Percentiles rank a stretch among this genome's conserved stretches.
Conservation (phyloP, 1,140 invertebrate species). For the Drosophila parvula region DNA sequence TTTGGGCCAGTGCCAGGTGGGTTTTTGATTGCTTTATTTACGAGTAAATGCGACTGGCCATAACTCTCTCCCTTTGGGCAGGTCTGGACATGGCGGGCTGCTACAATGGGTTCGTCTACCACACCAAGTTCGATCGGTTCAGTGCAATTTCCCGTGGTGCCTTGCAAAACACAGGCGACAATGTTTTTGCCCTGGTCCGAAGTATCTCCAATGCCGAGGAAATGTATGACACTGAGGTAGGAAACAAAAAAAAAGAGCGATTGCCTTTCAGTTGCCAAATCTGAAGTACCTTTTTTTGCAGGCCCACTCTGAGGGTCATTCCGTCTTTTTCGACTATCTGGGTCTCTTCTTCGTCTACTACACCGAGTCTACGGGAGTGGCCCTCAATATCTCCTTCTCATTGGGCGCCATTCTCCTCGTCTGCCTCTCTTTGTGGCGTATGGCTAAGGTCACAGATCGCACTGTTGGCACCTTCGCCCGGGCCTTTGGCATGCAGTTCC, state of each 20-base stretch:
- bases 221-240: constrained; percentile 84
- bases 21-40: constrained; percentile 26
- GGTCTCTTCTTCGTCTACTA: constrained; percentile 89
- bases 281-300: constrained; percentile 40
- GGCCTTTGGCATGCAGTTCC: constrained; percentile 61
- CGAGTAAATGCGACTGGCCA: constrained; percentile 79
- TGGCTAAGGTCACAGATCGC: constrained; percentile 44
- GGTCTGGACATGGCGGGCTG: constrained; percentile 96
- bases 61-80: constrained; percentile 66
- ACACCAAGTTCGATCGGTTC: constrained; percentile 92
- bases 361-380: constrained; percentile 85
- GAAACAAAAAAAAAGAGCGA: constrained; percentile 53
- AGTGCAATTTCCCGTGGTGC: constrained; percentile 90
- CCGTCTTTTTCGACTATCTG: constrained; percentile 92
- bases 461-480: constrained; percentile 38
- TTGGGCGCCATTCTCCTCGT: constrained; percentile 81
- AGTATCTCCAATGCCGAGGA: constrained; percentile 87
- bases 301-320: constrained; percentile 84
- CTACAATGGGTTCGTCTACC: constrained; percentile 96
- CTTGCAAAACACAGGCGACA: constrained; percentile 92
- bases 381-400: constrained; percentile 86
- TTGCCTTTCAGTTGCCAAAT: constrained; percentile 56
- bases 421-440: constrained; percentile 79
- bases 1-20: constrained; percentile 88
- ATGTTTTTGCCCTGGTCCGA: constrained; percentile 88